Base-by-base conservation (phyloP, 2,113 vertebrate genomes). In the Athene cunicularia region DNA sequence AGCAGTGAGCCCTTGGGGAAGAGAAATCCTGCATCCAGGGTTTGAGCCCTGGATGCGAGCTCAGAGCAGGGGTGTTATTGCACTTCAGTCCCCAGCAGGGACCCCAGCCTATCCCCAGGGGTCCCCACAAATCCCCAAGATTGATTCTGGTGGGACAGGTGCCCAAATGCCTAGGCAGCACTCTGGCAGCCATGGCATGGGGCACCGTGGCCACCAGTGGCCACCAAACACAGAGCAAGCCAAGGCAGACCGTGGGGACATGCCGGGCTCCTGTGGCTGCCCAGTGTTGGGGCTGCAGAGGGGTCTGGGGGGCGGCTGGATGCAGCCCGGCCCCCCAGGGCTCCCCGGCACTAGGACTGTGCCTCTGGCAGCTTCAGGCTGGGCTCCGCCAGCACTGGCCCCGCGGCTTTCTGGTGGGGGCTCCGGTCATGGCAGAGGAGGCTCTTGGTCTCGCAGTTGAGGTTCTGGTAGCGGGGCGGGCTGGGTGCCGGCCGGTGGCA, bases 311-410 rank as follows among this genome's bases (percentile, higher is more conserved):
- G 52, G 37, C 8, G 4, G 58, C 79, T 1, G 21, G n/a, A 63
- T 1, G 5, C 58, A 28, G 63, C 50, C 86, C n/a, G 3, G 4
- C 45, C 24, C 72, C 67, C 53, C 18, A 19, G 10, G 30, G 33
- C 12, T 62, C 23, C 83, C 70, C 8, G 6, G 53, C 64, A 45
- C 93, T 98, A 99, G 39, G 98, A 98, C 96, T 99, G 98, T 3
- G 99, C 99, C 97, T 99, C 99, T 0, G 99, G 99, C 73, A 99
- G 98, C 66, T 99, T 98, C 88, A 98, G 98, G 63, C 99, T 98
- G 14, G 99, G 98, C 79, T 99, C 98, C 0, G 94, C 41, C 49
- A 90, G 88, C 70, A 77, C 86, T 6, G 75, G 94, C 59, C 56
- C 58, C 8, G 80, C 56, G 83, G 90, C 58, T 96, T 98, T 37